Conservation (phyloP, 2,888 invertebrate species). For the Tipula confusa region DNA sequence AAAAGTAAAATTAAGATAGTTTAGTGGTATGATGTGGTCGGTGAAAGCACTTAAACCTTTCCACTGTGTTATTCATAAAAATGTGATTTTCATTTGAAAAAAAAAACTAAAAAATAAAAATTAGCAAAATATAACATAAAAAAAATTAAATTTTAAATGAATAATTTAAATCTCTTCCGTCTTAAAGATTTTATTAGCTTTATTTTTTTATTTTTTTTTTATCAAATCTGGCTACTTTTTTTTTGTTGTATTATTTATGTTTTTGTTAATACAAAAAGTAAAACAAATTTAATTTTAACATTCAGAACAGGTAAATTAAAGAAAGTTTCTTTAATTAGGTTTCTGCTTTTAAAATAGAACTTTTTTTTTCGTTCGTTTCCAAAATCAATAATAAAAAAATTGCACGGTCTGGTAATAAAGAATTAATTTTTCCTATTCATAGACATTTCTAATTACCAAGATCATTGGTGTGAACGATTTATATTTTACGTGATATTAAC, state of each 20-base stretch:
- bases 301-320: background rate
- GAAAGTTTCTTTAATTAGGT: background rate
- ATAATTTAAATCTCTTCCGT: background rate
- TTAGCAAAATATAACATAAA: background rate
- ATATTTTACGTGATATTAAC: background rate
- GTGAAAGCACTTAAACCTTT: background rate
- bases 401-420: constrained; percentile 5
- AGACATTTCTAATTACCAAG: background rate
- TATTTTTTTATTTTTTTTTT: background rate
- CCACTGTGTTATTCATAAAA: background rate
- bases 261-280: background rate
- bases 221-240: background rate
- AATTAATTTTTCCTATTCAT: background rate
- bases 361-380: background rate
- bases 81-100: background rate
- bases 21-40: too few relatives aligned
- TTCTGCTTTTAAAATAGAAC: background rate
- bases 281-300: background rate
- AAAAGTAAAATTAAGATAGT: background rate
- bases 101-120: background rate
- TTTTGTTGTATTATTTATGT: too few relatives aligned
- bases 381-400: background rate
- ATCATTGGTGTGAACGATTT: background rate
- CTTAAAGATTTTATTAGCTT: background rate
- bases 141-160: background rate